phyloP scores from a whole-genome alignment of 2,797 vertebrate species.

The Staurois parvus region DNA sequence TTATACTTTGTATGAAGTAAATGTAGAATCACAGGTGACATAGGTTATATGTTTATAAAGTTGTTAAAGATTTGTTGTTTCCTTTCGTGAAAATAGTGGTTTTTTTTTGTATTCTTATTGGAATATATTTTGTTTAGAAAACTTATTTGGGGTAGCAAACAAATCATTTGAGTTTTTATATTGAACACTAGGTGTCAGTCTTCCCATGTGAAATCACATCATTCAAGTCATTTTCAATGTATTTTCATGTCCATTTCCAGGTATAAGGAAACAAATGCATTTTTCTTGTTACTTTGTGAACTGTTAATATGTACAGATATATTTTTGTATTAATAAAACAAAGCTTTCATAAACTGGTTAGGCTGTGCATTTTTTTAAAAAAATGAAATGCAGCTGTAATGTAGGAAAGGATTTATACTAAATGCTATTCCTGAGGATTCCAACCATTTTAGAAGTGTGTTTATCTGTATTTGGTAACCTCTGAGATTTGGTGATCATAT shows the following conservation, averaged over 20 bases:
- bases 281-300: slow-evolving; percentile 26
- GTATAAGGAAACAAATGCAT: slow-evolving; percentile 22
- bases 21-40: background rate
- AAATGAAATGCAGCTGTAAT: too few species aligned
- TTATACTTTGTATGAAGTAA: background rate
- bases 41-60: background rate
- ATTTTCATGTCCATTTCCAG: slow-evolving; percentile 6
- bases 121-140: background rate
- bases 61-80: background rate
- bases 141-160: background rate
- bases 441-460: too few species aligned
- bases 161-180: background rate
- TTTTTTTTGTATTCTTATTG: background rate
- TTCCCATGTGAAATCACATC: slow-evolving; percentile 3
- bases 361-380: background rate
- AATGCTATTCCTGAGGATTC: too few species aligned
- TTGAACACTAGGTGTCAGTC: slow-evolving; percentile 49
- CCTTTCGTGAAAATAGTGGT: background rate
- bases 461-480: too few species aligned
- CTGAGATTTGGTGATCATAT: too few species aligned
- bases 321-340: slow-evolving; percentile 52
- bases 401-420: too few species aligned
- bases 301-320: slow-evolving; percentile 31
- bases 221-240: background rate
- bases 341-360: slow-evolving; percentile 18